These are phyloP conservation scores for Ditylenchus dipsaci DNA, from an alignment of 1,140 invertebrate genomes.

Conservation along the genomic window DNA sequence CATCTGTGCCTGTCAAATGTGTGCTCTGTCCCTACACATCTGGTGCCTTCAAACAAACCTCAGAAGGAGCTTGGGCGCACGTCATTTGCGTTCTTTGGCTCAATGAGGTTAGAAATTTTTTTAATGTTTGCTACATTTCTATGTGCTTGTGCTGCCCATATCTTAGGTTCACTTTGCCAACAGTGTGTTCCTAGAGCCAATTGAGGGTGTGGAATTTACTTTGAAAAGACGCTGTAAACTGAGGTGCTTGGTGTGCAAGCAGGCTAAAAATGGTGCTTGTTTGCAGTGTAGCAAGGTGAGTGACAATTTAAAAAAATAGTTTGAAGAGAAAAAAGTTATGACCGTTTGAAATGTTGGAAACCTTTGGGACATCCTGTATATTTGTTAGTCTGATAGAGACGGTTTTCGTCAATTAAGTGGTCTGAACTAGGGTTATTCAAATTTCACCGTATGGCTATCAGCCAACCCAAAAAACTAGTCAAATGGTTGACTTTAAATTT, in stretches of 20 bases:
- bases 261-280: constrained; percentile 80
- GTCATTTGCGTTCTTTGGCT: constrained; percentile 98
- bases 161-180: constrained; percentile 46
- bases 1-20: constrained; percentile 89
- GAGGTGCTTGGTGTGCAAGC: constrained; percentile 91
- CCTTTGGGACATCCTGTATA: too few relatives aligned
- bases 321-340: too few relatives aligned
- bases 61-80: constrained; percentile 91
- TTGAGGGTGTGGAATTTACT: constrained; percentile 90
- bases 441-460: too few relatives aligned
- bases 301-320: too few relatives aligned
- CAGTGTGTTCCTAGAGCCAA: constrained; percentile 70
- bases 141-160: not conserved
- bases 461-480: too few relatives aligned
- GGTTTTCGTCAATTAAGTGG: too few relatives aligned
- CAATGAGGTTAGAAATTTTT: constrained; percentile 68
- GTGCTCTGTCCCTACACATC: constrained; percentile 94
- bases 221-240: constrained; percentile 88
- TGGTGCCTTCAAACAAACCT: constrained; percentile 97
- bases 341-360: too few relatives aligned
- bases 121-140: not conserved
- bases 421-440: too few relatives aligned
- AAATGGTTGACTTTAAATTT: not conserved
- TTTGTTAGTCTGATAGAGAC: too few relatives aligned
- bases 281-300: constrained; percentile 74